A percentile compares a stretch with the other conserved stretches of the same genome.
phyloP scores from a whole-genome alignment of 2,888 invertebrate genomes.

The Ligdia adustata region DNA sequence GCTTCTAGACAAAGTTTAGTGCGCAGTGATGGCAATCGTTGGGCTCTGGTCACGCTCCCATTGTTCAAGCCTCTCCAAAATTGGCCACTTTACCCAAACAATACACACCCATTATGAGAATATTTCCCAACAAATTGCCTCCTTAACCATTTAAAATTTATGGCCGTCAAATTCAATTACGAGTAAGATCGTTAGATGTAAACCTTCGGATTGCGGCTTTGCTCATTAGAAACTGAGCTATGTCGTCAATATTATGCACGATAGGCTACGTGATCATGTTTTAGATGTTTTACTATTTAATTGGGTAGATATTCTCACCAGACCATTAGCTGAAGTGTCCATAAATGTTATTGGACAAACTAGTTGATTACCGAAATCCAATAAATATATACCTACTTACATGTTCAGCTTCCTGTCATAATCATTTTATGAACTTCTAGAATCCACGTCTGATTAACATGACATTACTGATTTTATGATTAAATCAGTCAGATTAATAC shows the following conservation, averaged over 20 bases:
- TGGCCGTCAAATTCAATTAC: slow-evolving; percentile 35
- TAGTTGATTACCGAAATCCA: slow-evolving; percentile 17
- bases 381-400: slow-evolving; percentile 17
- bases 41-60: slow-evolving; percentile 67
- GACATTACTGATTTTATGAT: slow-evolving; percentile 12
- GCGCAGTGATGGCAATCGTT: slow-evolving; percentile 65
- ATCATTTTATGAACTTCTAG: slow-evolving; percentile 11
- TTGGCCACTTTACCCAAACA: slow-evolving; percentile 61
- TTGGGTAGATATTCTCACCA: slow-evolving; percentile 6
- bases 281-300: slow-evolving; percentile 22
- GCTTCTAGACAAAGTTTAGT: slow-evolving; percentile 53
- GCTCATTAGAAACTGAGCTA: slow-evolving; percentile 13
- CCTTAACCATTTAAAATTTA: slow-evolving; percentile 33
- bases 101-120: slow-evolving; percentile 42
- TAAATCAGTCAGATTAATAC: neutral
- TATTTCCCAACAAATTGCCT: slow-evolving; percentile 47
- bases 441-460: slow-evolving; percentile 12
- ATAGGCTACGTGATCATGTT: slow-evolving; percentile 21
- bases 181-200: slow-evolving; percentile 32
- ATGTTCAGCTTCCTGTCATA: slow-evolving; percentile 23
- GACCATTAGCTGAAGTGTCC: slow-evolving; percentile 15
- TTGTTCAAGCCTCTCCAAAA: slow-evolving; percentile 66
- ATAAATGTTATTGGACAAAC: slow-evolving; percentile 17
- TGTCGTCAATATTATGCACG: slow-evolving; percentile 10
- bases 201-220: slow-evolving; percentile 21